Evolutionary conservation across 2,888 invertebrate species (phyloP).

Genomic region (Coronaproctus castanopsis): DNA sequence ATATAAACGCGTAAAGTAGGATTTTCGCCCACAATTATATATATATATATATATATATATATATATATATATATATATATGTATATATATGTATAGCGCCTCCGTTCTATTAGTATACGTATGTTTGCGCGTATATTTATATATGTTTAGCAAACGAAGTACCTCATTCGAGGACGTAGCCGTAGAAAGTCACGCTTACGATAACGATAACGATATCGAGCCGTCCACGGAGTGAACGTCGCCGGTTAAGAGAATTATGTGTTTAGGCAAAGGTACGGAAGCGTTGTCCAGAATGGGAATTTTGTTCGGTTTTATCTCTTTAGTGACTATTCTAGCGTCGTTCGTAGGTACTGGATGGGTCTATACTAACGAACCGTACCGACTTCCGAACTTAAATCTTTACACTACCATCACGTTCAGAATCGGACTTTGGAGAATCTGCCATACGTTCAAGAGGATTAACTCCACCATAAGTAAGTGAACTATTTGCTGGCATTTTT

Average conservation of each 20-base stretch:
- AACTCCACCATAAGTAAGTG: constrained; percentile 14
- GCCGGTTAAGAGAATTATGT: background rate
- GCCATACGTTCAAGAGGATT: constrained; percentile 13
- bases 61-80: no score
- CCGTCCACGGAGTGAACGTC: no score
- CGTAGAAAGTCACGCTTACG: no score
- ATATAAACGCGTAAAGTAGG: no score
- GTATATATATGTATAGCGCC: no score
- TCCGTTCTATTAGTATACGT: no score
- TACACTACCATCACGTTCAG: constrained; percentile 12
- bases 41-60: no score
- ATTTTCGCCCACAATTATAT: no score
- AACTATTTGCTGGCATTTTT: constrained; percentile 6
- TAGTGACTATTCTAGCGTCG: constrained; percentile 6
- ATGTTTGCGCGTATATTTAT: no score
- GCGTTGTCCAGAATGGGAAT: constrained; percentile 10
- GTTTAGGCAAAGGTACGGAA: background rate
- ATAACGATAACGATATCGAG: no score
- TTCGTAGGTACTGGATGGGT: constrained; percentile 13
- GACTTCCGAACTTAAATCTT: constrained; percentile 12
- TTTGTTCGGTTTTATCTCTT: constrained; percentile 12
- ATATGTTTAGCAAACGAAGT: no score
- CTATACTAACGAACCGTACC: constrained; percentile 12
- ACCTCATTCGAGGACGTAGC: no score
- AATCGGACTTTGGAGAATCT: constrained; percentile 12